Evolutionary conservation across 2,888 invertebrate genomes (phyloP).

Genomic region (Caenorhabditis sulstoni): DNA sequence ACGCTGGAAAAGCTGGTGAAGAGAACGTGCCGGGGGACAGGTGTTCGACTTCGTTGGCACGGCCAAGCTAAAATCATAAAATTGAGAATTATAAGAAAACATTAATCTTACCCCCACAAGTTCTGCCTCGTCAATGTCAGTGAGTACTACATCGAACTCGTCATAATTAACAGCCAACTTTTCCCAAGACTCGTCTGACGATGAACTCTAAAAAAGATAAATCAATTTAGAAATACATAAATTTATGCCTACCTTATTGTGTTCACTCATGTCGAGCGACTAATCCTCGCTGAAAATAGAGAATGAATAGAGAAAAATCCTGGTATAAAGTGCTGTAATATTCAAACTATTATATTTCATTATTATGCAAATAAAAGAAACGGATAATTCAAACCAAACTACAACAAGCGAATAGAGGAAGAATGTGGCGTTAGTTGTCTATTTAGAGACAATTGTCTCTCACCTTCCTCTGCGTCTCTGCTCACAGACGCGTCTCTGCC

Average conservation of each 20-base stretch:
- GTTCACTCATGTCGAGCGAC: slow-evolving; percentile 55
- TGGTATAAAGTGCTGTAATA: slow-evolving; percentile 37
- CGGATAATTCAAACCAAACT: slow-evolving; percentile 12
- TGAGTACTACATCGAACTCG: slow-evolving; percentile 61
- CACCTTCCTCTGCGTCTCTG: neutral
- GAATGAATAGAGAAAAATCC: slow-evolving; percentile 58
- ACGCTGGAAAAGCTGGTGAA: slow-evolving; percentile 60
- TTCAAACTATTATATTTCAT: slow-evolving; percentile 31
- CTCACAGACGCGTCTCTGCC: too few species aligned
- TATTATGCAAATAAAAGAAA: slow-evolving; percentile 48
- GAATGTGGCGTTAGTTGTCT: neutral
- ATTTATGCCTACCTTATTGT: slow-evolving; percentile 61
- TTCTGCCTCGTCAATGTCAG: slow-evolving; percentile 60
- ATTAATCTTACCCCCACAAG: slow-evolving; percentile 49
- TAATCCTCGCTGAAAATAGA: slow-evolving; percentile 43
- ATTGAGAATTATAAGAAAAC: neutral
- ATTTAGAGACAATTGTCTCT: too few species aligned
- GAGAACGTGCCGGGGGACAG: slow-evolving; percentile 45
- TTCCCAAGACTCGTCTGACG: slow-evolving; percentile 60
- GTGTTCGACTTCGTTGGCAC: slow-evolving; percentile 48
- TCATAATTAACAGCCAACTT: slow-evolving; percentile 53
- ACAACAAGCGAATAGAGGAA: slow-evolving; percentile 5
- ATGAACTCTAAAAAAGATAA: slow-evolving; percentile 63
- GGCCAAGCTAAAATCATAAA: slow-evolving; percentile 51
- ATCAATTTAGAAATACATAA: slow-evolving; percentile 59